Base-by-base conservation (phyloP, 2,888 invertebrate species). In the Adelphocoris suturalis region DNA sequence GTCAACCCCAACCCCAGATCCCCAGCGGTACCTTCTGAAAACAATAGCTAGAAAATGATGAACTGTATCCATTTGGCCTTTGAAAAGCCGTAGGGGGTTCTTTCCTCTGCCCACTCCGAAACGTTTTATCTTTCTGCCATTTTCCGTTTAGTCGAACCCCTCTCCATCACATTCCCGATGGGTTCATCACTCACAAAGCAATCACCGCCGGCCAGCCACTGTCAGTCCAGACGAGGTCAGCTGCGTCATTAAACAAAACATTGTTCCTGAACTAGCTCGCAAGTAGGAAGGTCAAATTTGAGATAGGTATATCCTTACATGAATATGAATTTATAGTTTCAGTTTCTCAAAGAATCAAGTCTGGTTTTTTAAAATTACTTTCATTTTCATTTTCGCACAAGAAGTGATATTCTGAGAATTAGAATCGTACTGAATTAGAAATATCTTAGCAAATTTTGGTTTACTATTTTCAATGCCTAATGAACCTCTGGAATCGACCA, bases 41-140 rank as follows among this genome's bases (percentile, higher is more conserved):
- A 85, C 85, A 85, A 85, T 85, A 57, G 85, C 28, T 85, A 61
- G 85, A 85, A 85, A 85, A 85, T 85, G 85, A 85, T 85, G 85
- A 85, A 85, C 85, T 85, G 61, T 85, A 85, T 85, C 85, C 85
- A 85, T 85, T 57, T 78, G 78, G n/a, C 78, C 78, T 78, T 78
- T 78, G 78, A 78, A 78, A 47, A 16, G 9, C 78, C 47, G 1
- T 27, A 27, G 16, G 61, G 61, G 16, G 61, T 61, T 61, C 61
- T 23, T 68, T 27, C 23, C 68, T 68, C 68, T 3, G 11, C 68
- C 68, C 68, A 68, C 68, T 68, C 68, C 9, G 23, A 11, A 27
- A 23, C 68, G 23, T 68, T 68, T 68, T 68, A 68, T 68, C 68
- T 68, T 23, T 68, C 27, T 68, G 68, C 27, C 23, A 23, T 68